Percentiles rank a stretch among this genome's conserved stretches.
Evolutionary conservation across 2,888 invertebrate genomes (phyloP).

Genomic region (Baronia brevicornis): DNA sequence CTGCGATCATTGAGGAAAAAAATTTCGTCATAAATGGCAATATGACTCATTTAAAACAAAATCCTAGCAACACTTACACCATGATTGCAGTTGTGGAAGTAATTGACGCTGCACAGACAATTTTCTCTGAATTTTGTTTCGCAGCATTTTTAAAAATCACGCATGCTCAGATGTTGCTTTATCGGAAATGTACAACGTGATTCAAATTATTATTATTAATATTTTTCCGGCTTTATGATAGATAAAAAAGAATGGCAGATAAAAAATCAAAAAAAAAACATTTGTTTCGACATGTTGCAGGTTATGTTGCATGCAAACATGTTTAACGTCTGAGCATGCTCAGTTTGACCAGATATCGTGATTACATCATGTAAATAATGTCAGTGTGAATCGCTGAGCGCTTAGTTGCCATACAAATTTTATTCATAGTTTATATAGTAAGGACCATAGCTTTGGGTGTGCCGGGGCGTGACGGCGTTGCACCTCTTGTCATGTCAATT

Average conservation of each 20-base stretch:
- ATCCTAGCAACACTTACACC: not conserved
- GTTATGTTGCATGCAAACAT: too few species aligned
- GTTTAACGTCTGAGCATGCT: conserved; percentile 9
- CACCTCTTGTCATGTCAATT: not conserved
- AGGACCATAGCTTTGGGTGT: conserved; percentile 39
- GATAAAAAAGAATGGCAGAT: too few species aligned
- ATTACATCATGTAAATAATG: conserved; percentile 54
- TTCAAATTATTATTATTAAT: too few species aligned
- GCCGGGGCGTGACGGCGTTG: conserved; percentile 26
- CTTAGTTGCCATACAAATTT: conserved; percentile 72
- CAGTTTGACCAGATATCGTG: conserved; percentile 13
- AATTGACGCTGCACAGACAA: too few species aligned
- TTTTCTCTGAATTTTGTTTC: too few species aligned
- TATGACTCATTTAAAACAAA: not conserved
- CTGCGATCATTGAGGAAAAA: not conserved
- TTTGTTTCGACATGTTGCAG: too few species aligned
- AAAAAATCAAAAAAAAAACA: too few species aligned
- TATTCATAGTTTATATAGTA: conserved; percentile 66
- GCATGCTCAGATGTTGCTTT: conserved; percentile 11
- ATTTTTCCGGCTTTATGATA: too few species aligned
- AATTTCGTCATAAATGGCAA: too few species aligned
- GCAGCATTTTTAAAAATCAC: not conserved
- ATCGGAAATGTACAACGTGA: too few species aligned
- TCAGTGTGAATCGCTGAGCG: conserved; percentile 62
- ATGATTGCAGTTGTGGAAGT: too few species aligned